Evolutionary conservation across 2,113 vertebrate species (phyloP).

Genomic region (Campylomormyrus numenius): DNA sequence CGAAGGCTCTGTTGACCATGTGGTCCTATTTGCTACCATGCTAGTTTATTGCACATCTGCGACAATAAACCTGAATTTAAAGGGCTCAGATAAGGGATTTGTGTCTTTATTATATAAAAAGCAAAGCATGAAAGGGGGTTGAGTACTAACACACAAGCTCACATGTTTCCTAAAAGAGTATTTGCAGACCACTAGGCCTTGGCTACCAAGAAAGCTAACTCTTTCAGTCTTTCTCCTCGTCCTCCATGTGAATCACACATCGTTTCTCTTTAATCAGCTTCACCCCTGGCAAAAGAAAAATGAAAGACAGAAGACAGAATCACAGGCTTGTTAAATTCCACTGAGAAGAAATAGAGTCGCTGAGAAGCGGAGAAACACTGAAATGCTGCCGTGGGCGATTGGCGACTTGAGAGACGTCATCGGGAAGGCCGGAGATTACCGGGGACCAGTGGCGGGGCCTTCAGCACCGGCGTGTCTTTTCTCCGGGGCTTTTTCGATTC

Average conservation of each 20-base stretch:
- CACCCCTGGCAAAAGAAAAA: slow-evolving; percentile 48
- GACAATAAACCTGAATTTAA: slow-evolving; percentile 72
- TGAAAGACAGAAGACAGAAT: neutral
- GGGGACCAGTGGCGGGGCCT: slow-evolving; percentile 72
- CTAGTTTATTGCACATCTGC: slow-evolving; percentile 54
- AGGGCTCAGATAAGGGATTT: slow-evolving; percentile 66
- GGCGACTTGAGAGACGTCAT: too few species aligned
- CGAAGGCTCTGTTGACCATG: neutral
- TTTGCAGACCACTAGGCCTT: neutral
- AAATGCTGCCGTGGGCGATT: neutral
- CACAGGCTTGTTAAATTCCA: neutral
- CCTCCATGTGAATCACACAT: slow-evolving; percentile 69
- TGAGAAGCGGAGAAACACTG: neutral
- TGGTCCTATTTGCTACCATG: slow-evolving; percentile 13
- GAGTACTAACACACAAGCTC: neutral
- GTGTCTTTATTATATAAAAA: slow-evolving; percentile 43
- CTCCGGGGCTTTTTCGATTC: slow-evolving; percentile 78
- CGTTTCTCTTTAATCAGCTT: slow-evolving; percentile 64
- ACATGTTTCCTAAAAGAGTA: neutral
- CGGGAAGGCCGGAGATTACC: slow-evolving; percentile 46
- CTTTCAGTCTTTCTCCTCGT: slow-evolving; percentile 73
- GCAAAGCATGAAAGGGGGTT: neutral
- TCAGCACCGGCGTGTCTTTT: slow-evolving; percentile 80
- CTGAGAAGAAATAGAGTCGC: neutral
- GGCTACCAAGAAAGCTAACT: slow-evolving; percentile 36